Evolutionary conservation across 2,113 vertebrate genomes (phyloP).

Genomic region (Columba janthina): DNA sequence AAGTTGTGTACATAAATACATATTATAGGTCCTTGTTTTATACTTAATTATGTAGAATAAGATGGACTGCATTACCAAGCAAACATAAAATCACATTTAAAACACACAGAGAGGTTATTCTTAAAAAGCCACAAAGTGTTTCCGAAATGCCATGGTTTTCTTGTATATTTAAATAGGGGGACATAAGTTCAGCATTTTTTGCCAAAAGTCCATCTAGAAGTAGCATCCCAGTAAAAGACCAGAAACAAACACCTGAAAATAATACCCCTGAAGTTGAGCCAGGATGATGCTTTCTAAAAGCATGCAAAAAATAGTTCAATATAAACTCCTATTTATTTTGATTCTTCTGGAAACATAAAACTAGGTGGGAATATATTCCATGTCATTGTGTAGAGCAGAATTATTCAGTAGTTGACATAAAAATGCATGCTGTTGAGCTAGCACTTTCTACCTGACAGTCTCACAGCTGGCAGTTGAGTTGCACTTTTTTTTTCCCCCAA

Average conservation of each 20-base stretch:
- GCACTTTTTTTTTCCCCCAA: neutral
- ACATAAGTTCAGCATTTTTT: neutral
- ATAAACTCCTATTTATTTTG: neutral
- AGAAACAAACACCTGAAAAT: slow-evolving; percentile 23
- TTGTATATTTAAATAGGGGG: neutral
- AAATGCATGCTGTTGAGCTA: neutral
- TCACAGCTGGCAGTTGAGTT: neutral
- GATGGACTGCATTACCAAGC: neutral
- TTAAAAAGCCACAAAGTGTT: neutral
- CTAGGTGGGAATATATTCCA: neutral
- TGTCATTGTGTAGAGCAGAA: neutral
- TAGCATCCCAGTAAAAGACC: neutral
- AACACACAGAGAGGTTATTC: neutral
- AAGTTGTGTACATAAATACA: neutral
- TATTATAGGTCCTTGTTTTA: neutral
- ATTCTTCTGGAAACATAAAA: neutral
- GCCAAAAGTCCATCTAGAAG: neutral
- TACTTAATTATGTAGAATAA: neutral
- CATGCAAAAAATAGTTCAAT: neutral
- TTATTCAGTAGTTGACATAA: neutral
- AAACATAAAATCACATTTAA: neutral
- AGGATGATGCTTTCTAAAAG: slow-evolving; percentile 12
- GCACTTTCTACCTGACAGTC: neutral
- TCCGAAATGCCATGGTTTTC: neutral
- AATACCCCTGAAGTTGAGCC: neutral